These are phyloP conservation scores for Spheniscus humboldti DNA, from an alignment of 2,797 vertebrate species.

Conservation along the genomic window DNA sequence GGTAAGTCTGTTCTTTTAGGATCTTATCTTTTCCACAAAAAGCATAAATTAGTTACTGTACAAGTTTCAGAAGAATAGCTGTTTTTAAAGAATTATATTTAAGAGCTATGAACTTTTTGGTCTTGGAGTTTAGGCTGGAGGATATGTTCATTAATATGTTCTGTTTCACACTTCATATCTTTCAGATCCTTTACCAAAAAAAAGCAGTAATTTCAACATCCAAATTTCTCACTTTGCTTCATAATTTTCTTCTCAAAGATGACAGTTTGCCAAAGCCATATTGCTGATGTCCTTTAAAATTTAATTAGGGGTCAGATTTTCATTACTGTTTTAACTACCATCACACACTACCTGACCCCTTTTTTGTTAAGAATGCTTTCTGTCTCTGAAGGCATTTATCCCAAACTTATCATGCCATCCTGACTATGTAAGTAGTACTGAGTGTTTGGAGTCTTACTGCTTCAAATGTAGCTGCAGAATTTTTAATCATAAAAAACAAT, in stretches of 20 bases:
- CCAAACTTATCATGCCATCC: neutral
- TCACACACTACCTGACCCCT: neutral
- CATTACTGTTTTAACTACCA: neutral
- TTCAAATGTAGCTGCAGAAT: neutral
- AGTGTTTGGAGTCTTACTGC: neutral
- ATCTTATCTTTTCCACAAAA: too few relatives aligned
- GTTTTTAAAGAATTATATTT: too few relatives aligned
- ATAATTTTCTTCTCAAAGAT: neutral
- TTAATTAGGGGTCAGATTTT: neutral
- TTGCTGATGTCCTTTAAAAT: neutral
- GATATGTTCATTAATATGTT: too few relatives aligned
- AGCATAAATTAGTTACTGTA: too few relatives aligned
- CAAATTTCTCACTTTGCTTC: neutral
- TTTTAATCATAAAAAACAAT: neutral
- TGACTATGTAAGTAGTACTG: neutral
- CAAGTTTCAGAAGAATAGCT: too few relatives aligned
- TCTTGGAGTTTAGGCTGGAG: neutral
- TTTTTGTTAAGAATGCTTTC: neutral
- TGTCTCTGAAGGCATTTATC: neutral
- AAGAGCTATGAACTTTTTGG: neutral
- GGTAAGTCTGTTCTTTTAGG: too few relatives aligned
- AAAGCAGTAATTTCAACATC: neutral
- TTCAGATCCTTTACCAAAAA: neutral
- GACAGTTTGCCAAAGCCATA: neutral
- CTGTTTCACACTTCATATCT: neutral